phyloP scores from a whole-genome alignment of 2,113 vertebrate genomes.

The Sinosuthora webbiana region DNA sequence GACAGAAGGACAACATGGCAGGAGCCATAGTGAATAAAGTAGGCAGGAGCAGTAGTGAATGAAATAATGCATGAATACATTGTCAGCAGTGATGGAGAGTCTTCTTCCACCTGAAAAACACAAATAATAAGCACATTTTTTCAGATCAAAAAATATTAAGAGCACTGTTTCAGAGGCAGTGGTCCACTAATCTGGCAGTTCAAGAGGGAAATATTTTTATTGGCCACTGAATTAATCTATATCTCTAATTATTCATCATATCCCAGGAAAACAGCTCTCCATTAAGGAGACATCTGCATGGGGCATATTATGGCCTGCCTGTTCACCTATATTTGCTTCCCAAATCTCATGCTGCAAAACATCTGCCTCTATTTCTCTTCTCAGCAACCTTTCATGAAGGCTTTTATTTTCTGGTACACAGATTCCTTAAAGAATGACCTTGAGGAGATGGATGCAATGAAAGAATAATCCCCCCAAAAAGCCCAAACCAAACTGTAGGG shows the following conservation, averaged over 20 bases:
- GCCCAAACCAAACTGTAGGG: neutral
- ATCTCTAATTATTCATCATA: neutral
- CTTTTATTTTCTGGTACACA: neutral
- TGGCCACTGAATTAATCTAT: neutral
- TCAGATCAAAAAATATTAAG: neutral
- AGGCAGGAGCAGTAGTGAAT: neutral
- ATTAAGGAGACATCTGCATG: neutral
- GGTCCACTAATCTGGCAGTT: neutral
- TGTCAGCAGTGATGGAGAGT: neutral
- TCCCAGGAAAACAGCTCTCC: neutral
- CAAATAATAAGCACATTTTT: neutral
- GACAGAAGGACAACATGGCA: neutral
- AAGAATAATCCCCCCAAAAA: neutral
- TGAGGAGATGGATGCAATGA: neutral
- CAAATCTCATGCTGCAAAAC: neutral
- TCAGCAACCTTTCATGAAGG: neutral
- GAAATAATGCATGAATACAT: neutral
- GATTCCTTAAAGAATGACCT: neutral
- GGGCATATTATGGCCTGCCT: neutral
- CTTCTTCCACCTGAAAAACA: neutral
- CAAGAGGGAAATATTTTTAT: neutral
- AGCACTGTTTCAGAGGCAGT: neutral
- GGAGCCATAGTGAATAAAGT: neutral
- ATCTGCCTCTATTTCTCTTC: neutral
- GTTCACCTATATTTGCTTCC: neutral